Evolutionary conservation across 2,888 invertebrate genomes (phyloP).

Genomic region (Platypus cylindrus): DNA sequence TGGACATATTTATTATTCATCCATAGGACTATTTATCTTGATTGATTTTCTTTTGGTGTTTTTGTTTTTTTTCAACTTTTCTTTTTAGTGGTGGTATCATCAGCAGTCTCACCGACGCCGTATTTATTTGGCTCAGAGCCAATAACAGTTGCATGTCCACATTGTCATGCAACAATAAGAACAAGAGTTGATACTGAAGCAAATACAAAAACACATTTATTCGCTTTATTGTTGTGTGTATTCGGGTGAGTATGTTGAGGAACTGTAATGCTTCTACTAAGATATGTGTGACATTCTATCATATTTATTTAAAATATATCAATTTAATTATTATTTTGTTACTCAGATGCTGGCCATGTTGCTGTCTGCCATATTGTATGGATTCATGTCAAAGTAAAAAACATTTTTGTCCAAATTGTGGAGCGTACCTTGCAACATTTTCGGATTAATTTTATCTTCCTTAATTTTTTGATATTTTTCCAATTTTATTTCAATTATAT

Average conservation of each 20-base stretch:
- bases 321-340: too few relatives aligned
- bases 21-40: too few relatives aligned
- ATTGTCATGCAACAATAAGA: slow-evolving; percentile 34
- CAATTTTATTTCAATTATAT: too few relatives aligned
- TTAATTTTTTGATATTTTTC: too few relatives aligned
- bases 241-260: slow-evolving; percentile 30
- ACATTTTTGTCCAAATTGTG: slow-evolving; percentile 39
- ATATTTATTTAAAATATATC: background rate
- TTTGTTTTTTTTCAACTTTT: background rate
- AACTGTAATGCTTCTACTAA: background rate
- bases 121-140: slow-evolving; percentile 28
- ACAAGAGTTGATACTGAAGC: slow-evolving; percentile 33
- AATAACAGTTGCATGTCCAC: slow-evolving; percentile 33
- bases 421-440: slow-evolving; percentile 21
- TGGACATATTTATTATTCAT: too few relatives aligned
- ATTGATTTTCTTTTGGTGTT: too few relatives aligned
- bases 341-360: slow-evolving; percentile 36
- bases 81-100: background rate
- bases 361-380: slow-evolving; percentile 36
- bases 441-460: background rate
- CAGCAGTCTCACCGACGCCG: background rate
- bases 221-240: slow-evolving; percentile 36
- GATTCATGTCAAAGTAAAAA: slow-evolving; percentile 35
- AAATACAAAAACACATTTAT: slow-evolving; percentile 37
- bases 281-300: background rate